Conservation (phyloP, 1,140 invertebrate genomes). For the Rhopalosiphum maidis region DNA sequence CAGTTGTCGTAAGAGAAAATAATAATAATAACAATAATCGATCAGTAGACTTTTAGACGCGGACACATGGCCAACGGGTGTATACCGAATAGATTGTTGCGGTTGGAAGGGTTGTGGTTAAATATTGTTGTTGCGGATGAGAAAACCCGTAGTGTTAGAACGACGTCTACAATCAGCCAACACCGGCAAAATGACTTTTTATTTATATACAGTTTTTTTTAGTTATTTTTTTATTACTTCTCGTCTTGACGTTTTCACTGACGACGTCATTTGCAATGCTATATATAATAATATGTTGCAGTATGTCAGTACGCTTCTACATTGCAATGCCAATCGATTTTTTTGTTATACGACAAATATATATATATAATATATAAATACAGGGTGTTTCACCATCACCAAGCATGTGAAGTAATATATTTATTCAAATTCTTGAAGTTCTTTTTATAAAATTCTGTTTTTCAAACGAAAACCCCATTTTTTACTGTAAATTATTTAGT, state of each 20-base stretch:
- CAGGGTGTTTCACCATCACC: too few species aligned
- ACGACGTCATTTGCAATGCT: neutral
- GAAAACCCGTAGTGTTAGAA: neutral
- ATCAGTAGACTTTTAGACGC: neutral
- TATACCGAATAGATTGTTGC: too few species aligned
- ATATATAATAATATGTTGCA: neutral
- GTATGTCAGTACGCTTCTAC: neutral
- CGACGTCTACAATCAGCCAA: neutral
- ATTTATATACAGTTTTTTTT: neutral
- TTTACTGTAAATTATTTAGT: too few species aligned
- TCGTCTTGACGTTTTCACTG: neutral
- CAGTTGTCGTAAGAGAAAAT: neutral
- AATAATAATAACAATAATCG: neutral
- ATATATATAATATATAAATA: neutral
- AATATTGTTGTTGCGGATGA: too few species aligned
- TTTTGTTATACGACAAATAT: neutral
- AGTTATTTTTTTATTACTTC: neutral
- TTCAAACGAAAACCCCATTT: too few species aligned
- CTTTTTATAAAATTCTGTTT: too few species aligned
- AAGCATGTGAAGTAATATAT: too few species aligned
- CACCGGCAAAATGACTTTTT: neutral
- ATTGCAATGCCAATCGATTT: neutral
- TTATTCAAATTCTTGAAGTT: too few species aligned
- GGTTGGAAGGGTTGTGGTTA: too few species aligned
- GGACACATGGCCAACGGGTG: neutral